phyloP scores from a whole-genome alignment of 1,140 invertebrate species.

The Aphidius gifuensis region DNA sequence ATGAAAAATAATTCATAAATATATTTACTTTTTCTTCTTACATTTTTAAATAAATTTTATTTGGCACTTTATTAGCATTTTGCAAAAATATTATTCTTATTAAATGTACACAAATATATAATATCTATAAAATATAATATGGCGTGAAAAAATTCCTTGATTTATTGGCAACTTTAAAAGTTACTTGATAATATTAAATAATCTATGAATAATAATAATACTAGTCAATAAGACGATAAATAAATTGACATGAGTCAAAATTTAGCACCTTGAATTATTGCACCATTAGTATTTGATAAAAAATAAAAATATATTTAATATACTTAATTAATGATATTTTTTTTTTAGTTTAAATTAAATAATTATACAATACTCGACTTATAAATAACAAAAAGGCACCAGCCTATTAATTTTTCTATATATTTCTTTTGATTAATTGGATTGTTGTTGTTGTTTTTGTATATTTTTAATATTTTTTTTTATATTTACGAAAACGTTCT shows the following conservation, averaged over 20 bases:
- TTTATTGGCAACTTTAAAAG: too few species aligned
- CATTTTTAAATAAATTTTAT: constrained; percentile 36
- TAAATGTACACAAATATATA: too few species aligned
- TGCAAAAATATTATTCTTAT: constrained; percentile 27
- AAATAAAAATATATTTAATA: too few species aligned
- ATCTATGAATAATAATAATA: too few species aligned
- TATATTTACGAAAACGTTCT: constrained; percentile 52
- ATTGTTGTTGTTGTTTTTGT: background rate
- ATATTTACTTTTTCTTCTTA: background rate
- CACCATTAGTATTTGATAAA: too few species aligned
- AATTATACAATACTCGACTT: too few species aligned
- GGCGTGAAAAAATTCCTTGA: constrained; percentile 40
- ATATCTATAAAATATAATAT: constrained; percentile 45
- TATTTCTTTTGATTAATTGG: background rate
- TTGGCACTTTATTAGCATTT: constrained; percentile 51
- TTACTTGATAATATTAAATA: too few species aligned
- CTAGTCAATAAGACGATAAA: too few species aligned
- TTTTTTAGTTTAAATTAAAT: too few species aligned
- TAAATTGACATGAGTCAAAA: too few species aligned
- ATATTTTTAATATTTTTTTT: constrained; percentile 41
- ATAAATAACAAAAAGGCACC: constrained; percentile 21
- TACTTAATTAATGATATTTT: too few species aligned
- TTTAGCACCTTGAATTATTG: too few species aligned
- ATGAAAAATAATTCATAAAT: constrained; percentile 10
- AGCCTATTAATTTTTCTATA: background rate